Conservation (phyloP, 1,140 invertebrate species). For the Delia radicum region DNA sequence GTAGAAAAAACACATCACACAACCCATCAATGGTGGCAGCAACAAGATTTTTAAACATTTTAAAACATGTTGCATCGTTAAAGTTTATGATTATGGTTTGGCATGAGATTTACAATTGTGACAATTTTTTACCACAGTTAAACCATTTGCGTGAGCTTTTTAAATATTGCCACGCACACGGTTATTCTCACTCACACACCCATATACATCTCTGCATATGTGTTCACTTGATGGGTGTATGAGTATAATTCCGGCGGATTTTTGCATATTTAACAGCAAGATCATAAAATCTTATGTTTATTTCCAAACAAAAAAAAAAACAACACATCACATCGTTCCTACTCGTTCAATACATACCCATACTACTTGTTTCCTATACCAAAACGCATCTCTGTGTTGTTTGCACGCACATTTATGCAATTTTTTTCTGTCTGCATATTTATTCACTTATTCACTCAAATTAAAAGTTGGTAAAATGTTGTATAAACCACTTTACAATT, state of each 20-base stretch:
- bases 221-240: no score
- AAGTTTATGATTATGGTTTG: constrained; percentile 23
- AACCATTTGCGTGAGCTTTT: constrained; percentile 11
- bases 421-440: not conserved
- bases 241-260: constrained; percentile 17
- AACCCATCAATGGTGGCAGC: not conserved
- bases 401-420: constrained; percentile 1
- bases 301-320: not conserved
- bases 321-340: not conserved
- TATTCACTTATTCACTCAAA: no score
- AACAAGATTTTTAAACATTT: not conserved
- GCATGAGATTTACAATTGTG: constrained; percentile 20
- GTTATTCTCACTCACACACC: not conserved
- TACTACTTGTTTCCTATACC: not conserved
- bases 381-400: not conserved
- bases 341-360: no score
- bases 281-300: constrained; percentile 24
- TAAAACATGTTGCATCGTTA: constrained; percentile 22
- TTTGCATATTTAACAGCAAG: constrained; percentile 17
- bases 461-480: no score
- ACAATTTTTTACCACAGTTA: constrained; percentile 7
- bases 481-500: no score
- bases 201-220: no score
- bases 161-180: not conserved
- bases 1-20: not conserved